phyloP scores from a whole-genome alignment of 2,113 vertebrate species.

The Mastomys coucha region DNA sequence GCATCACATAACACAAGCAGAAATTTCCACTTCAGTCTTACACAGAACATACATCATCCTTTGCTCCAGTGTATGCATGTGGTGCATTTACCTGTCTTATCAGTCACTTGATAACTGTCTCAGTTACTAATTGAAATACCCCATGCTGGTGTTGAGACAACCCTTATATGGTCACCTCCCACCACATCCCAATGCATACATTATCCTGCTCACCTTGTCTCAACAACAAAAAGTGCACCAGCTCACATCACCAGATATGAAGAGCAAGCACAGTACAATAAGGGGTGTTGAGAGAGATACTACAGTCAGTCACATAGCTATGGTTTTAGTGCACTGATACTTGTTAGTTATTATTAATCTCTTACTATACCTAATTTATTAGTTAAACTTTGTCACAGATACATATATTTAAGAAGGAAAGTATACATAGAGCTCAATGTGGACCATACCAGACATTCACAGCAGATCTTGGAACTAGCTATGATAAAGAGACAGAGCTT shows the following conservation, averaged over 20 bases:
- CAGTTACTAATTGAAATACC: neutral
- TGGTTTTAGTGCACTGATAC: neutral
- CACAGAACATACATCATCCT: neutral
- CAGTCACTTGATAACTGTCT: neutral
- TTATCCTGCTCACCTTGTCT: neutral
- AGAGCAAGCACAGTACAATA: neutral
- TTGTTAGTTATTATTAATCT: neutral
- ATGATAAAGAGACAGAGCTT: rapidly evolving
- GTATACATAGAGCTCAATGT: neutral
- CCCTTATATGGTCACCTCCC: neutral
- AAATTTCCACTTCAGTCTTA: too few species aligned
- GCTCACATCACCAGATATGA: neutral
- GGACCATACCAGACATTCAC: neutral
- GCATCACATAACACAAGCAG: too few species aligned
- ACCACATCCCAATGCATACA: neutral
- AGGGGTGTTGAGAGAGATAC: neutral
- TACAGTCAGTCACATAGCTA: neutral
- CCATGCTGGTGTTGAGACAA: neutral
- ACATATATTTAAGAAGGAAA: neutral
- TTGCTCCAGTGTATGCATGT: neutral
- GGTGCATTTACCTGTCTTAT: neutral
- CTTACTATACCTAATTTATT: neutral
- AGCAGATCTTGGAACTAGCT: neutral
- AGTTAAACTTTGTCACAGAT: neutral
- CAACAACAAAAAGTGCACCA: neutral